Evolutionary conservation across 2,888 invertebrate genomes (phyloP).

Genomic region (Apotomis turbidana): DNA sequence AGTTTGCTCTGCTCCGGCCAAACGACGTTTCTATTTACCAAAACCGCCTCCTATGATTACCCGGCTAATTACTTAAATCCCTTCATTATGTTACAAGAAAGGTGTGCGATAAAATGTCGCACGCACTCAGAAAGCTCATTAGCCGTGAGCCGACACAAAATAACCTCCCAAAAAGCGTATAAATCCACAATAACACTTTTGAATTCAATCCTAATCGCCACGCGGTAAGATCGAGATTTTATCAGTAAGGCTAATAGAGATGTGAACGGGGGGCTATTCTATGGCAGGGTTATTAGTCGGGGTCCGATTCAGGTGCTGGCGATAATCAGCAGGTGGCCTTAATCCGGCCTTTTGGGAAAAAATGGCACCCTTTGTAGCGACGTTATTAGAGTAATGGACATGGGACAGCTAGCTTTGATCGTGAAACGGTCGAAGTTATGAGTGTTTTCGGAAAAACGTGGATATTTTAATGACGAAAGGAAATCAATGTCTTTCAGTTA

Average conservation of each 20-base stretch:
- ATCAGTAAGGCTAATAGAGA: not conserved
- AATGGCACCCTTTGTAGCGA: slow-evolving; percentile 12
- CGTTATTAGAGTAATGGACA: slow-evolving; percentile 1
- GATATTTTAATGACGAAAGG: too few relatives aligned
- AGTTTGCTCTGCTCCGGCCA: not conserved
- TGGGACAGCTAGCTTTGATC: not conserved
- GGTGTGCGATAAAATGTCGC: slow-evolving; percentile 5
- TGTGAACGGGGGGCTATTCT: not conserved
- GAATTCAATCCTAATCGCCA: not conserved
- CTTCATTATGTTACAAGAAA: slow-evolving; percentile 10
- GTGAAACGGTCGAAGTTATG: not conserved
- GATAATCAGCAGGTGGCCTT: slow-evolving; percentile 20
- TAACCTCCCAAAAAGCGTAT: not conserved
- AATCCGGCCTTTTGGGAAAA: slow-evolving; percentile 8
- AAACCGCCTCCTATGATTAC: not conserved
- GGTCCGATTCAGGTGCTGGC: slow-evolving; percentile 23
- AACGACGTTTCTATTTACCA: not conserved
- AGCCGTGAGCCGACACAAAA: not conserved
- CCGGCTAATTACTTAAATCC: slow-evolving; percentile 17
- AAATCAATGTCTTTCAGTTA: too few relatives aligned
- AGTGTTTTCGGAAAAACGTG: too few relatives aligned
- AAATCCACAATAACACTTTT: not conserved
- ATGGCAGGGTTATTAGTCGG: slow-evolving; percentile 1
- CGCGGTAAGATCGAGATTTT: not conserved
- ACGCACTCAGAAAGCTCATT: slow-evolving; percentile 14